Evolutionary conservation across 2,888 invertebrate genomes (phyloP).

Genomic region (Craniophora ligustri): DNA sequence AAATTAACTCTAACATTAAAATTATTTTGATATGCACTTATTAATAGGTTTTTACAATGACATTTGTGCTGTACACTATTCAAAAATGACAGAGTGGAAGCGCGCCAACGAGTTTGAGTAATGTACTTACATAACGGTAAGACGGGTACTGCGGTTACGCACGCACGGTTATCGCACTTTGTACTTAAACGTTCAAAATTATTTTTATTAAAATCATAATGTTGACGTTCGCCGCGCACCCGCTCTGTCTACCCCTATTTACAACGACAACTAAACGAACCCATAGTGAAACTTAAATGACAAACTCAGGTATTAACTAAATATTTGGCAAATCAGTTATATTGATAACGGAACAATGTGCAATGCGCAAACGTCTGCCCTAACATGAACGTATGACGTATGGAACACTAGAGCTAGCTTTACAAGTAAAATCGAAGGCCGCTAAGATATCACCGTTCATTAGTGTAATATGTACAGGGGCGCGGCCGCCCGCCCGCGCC

Average conservation of each 20-base stretch:
- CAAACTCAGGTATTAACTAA: constrained; percentile 74
- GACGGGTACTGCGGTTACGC: constrained; percentile 59
- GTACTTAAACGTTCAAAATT: constrained; percentile 69
- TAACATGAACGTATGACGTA: constrained; percentile 66
- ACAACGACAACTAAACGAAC: constrained; percentile 77
- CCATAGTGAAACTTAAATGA: constrained; percentile 70
- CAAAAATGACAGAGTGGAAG: constrained; percentile 60
- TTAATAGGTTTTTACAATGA: constrained; percentile 83
- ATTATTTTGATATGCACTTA: constrained; percentile 87
- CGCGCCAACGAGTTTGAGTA: constrained; percentile 58
- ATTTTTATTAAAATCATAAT: constrained; percentile 61
- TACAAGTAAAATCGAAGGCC: constrained; percentile 88
- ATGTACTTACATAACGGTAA: constrained; percentile 62
- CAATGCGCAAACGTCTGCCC: constrained; percentile 67
- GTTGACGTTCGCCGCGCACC: constrained; percentile 61
- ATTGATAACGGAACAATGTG: constrained; percentile 68
- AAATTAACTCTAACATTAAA: constrained; percentile 83
- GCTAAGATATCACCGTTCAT: constrained; percentile 88
- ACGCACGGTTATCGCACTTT: constrained; percentile 72
- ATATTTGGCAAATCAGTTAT: constrained; percentile 81
- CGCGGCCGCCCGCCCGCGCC: constrained; percentile 61
- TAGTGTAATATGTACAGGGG: constrained; percentile 82
- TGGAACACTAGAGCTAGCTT: constrained; percentile 84
- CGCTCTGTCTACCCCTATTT: constrained; percentile 72
- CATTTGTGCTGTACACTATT: constrained; percentile 86